Base-by-base conservation (phyloP, 53 echinoderm and acorn worm species). In the Crossaster papposus region DNA sequence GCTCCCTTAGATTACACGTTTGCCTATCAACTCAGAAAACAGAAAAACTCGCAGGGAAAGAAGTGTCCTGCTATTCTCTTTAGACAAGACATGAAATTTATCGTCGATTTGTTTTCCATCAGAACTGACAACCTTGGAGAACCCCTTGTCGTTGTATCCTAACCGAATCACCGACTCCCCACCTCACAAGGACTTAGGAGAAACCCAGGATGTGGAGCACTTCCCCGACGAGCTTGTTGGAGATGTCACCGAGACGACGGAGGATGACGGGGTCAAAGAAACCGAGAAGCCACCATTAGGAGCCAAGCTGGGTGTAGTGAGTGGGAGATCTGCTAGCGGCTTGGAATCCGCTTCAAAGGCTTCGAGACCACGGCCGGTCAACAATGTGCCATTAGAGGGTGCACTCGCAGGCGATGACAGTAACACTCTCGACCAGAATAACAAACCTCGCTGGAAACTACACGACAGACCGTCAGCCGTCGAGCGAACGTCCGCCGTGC, bases 371-470 rank as follows among this genome's bases (percentile, higher is more conserved):
- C 3, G 30, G 4, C 15, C 74, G 32, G 35, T 34, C 24, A 73
- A 11, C 36, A 2, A 26, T 23, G 22, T 20, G 68, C 68, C 58
- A 12, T 34, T 74, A 14, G 15, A 35, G 15, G 75, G 75, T n/a
- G n/a, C n/a, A n/a, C n/a, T n/a, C 33, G 75, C 13, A 4, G 75
- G 31, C 17, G 44, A 44, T 44, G 36, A 10, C 36, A 22, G 58
- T 58, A 11, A 74, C 18, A 33, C 75, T 31, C 12, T 6, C 18
- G 18, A 13, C 36, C 15, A 36, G 75, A 74, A 17, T 14, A 33
- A 74, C 15, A 74, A 74, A 31, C 80, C 54, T 13, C 54, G 80
- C 6, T 80, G 80, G 80, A 44, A 37, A 28, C 32, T 80, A 4
- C 31, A 54, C 32, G 31, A 80, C 30, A 18, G 23, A 18, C 30